Evolutionary conservation across 1,140 invertebrate genomes (phyloP), one percentile per base, ranked within the genome.

Genomic region (Drosophila littoralis): DNA sequence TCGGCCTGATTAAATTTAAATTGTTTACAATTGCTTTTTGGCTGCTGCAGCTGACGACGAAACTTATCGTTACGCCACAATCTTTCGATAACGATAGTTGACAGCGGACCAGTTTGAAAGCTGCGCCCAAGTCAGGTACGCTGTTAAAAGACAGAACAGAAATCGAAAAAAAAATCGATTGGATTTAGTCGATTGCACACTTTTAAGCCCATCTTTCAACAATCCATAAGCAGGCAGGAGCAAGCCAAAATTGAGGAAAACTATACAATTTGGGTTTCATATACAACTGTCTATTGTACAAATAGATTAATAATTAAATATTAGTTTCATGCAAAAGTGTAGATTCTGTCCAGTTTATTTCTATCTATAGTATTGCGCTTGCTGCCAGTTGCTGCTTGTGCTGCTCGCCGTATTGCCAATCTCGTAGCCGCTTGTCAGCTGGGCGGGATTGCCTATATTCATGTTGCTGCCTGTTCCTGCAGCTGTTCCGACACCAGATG

Each of bases 311-410:
- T 60, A 78, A 71, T 38, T 68, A 70, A 40, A 43, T 64, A 42
- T 15, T 42, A 17, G 22, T 46, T 40, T 61, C 65, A 55, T 60
- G 64, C 65, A 35, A 67, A 77, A 71, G 22, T 33, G 40, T 17
- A 70, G n/a, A 35, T 46, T 36, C 52, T 38, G 38, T 57, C 52
- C 48, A 40, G 63, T 36, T 17, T 9, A 51, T 17, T 5, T 50
- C 46, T 63, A 88, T 72, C 79, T 82, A 60, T 83, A 88, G 43
- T 88, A 82, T 75, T 83, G 79, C 59, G 73, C 36, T 77, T 77
- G 77, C 61, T 81, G 78, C 82, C 82, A 86, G 50, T 66, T 81
- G 48, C 60, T 75, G 45, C 59, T 42, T 13, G 66, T 54, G 13
- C 50, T 67, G 36, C 74, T 51, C 32, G 69, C 64, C 28, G 60